Evolutionary conservation across 2,113 vertebrate genomes (phyloP).

Genomic region (Toxotes jaculatrix): DNA sequence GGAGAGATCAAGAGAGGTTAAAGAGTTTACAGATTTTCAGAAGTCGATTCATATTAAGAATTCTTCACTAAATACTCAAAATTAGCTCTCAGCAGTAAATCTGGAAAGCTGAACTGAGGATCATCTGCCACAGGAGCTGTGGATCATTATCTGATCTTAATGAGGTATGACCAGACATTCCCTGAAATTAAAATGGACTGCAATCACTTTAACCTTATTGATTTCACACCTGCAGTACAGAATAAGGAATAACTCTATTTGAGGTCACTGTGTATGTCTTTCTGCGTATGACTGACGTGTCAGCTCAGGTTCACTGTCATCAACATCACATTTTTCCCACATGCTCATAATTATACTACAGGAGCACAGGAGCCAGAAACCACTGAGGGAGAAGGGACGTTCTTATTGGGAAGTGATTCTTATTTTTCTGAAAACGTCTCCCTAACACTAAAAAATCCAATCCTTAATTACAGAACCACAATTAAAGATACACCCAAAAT

Average conservation of each 20-base stretch:
- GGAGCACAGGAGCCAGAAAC: background rate
- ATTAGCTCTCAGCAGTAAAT: slow-evolving; percentile 33
- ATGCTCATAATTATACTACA: background rate
- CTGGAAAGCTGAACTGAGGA: slow-evolving; percentile 3
- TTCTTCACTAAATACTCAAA: slow-evolving; percentile 44
- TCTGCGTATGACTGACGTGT: background rate
- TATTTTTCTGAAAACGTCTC: background rate
- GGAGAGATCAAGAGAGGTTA: background rate
- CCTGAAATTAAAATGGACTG: slow-evolving; percentile 25
- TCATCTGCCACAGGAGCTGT: slow-evolving; percentile 24
- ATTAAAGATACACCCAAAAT: background rate
- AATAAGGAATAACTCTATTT: background rate
- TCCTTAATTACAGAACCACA: background rate
- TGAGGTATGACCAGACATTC: slow-evolving; percentile 28
- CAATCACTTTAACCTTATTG: slow-evolving; percentile 53
- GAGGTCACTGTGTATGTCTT: background rate
- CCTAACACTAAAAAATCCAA: background rate
- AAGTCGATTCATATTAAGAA: slow-evolving; percentile 46
- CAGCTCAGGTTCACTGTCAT: background rate
- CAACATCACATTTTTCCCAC: background rate
- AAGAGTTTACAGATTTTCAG: slow-evolving; percentile 30
- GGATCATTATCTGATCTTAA: slow-evolving; percentile 43
- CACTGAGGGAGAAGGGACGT: background rate
- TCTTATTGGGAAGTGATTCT: background rate
- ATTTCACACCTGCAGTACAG: slow-evolving; percentile 25